Conservation (phyloP, 2,113 vertebrate genomes). For the Lasiurus cinereus region DNA sequence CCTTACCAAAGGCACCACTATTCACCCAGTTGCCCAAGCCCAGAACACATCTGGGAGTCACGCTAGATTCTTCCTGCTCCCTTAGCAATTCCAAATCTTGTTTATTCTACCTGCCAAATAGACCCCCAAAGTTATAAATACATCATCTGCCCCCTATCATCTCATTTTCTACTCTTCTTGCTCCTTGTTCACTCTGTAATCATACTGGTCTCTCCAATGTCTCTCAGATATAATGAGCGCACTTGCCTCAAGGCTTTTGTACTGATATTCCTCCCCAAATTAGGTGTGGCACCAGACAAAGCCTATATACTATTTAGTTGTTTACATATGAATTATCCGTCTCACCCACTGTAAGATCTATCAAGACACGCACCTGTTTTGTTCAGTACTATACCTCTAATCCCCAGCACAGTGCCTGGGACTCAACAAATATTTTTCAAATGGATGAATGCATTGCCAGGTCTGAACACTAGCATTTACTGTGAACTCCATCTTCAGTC, state of each 20-base stretch:
- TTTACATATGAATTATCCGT: constrained; percentile 29
- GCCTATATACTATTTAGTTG: background rate
- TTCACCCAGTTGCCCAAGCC: background rate
- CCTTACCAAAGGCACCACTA: constrained; percentile 6
- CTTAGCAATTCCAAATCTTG: constrained; percentile 36
- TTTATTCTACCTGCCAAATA: constrained; percentile 17
- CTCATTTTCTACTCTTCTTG: constrained; percentile 39
- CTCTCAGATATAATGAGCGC: background rate
- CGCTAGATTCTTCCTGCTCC: constrained; percentile 30
- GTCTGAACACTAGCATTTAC: background rate
- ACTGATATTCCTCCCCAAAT: background rate
- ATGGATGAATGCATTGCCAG: constrained; percentile 12
- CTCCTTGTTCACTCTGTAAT: background rate
- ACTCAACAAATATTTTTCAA: constrained; percentile 36
- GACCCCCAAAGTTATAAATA: constrained; percentile 7
- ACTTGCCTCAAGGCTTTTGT: background rate
- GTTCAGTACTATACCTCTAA: constrained; percentile 16
- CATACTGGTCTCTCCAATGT: background rate
- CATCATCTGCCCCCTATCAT: background rate
- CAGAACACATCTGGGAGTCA: constrained; percentile 23
- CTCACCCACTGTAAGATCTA: constrained; percentile 37
- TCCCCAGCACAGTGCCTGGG: constrained; percentile 2
- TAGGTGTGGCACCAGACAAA: constrained; percentile 13
- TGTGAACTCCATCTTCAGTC: background rate
- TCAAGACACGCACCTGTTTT: constrained; percentile 20